These are phyloP conservation scores for Auanema sp. DNA, from an alignment of 2,888 invertebrate genomes.

Conservation along the genomic window DNA sequence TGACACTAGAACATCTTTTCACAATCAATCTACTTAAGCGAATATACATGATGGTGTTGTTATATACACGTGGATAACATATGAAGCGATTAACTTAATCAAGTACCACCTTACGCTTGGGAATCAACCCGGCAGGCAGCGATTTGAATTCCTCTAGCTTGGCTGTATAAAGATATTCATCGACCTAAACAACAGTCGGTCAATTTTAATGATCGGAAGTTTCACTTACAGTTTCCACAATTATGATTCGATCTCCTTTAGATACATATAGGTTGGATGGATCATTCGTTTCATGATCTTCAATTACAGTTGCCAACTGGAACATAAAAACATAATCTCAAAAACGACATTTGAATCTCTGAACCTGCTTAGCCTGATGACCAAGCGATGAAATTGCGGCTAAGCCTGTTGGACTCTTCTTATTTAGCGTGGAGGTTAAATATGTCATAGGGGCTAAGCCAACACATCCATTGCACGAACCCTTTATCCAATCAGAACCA, in stretches of 20 bases:
- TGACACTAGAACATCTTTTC: too few relatives aligned
- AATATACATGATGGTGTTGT: too few relatives aligned
- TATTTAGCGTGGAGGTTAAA: slow-evolving; percentile 24
- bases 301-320: slow-evolving; percentile 23
- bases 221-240: slow-evolving; percentile 38
- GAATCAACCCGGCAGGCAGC: slow-evolving; percentile 41
- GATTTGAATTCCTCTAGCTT: slow-evolving; percentile 43
- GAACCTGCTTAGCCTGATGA: slow-evolving; percentile 14
- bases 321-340: background rate
- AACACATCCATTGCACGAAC: slow-evolving; percentile 32
- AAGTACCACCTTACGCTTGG: slow-evolving; percentile 20
- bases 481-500: slow-evolving; percentile 41
- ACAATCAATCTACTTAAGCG: too few relatives aligned
- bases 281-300: slow-evolving; percentile 42
- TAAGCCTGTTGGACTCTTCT: slow-evolving; percentile 29
- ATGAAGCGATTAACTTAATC: too few relatives aligned
- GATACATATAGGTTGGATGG: slow-evolving; percentile 45
- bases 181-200: slow-evolving; percentile 22
- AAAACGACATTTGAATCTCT: slow-evolving; percentile 23
- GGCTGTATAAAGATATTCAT: slow-evolving; percentile 37
- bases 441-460: slow-evolving; percentile 53
- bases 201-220: background rate
- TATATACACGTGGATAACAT: too few relatives aligned
- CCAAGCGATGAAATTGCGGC: slow-evolving; percentile 24
- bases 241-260: slow-evolving; percentile 35